Conservation (phyloP, 2,888 invertebrate genomes). For the Brassicogethes aeneus region DNA sequence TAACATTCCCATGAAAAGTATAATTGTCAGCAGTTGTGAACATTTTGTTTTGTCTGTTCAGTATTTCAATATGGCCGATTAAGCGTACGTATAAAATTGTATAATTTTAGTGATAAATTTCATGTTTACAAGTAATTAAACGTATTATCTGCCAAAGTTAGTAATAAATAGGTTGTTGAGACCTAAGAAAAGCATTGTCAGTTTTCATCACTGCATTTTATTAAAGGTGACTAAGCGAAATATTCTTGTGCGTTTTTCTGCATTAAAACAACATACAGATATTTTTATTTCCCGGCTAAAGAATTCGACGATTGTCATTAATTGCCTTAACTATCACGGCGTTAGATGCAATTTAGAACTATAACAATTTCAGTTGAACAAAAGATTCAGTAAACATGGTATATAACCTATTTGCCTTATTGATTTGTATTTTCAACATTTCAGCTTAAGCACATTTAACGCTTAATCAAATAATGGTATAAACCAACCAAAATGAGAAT, state of each 20-base stretch:
- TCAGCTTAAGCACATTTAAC: too few species aligned
- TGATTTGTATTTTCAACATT: constrained; percentile 3
- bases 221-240: constrained; percentile 10
- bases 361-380: background rate
- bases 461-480: constrained; percentile 9
- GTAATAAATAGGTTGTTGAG: constrained; percentile 10
- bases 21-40: constrained; percentile 8
- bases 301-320: background rate
- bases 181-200: too few species aligned
- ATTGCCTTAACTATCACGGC: background rate
- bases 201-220: constrained; percentile 9
- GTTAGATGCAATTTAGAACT: background rate
- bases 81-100: constrained; percentile 26
- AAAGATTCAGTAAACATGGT: background rate
- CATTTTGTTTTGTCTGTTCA: constrained; percentile 24
- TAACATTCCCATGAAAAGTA: background rate
- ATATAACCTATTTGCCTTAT: background rate
- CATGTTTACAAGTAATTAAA: background rate
- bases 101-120: constrained; percentile 10
- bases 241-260: constrained; percentile 6
- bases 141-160: background rate
- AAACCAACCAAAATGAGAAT: constrained; percentile 59
- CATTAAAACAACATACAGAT: constrained; percentile 1
- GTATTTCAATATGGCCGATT: constrained; percentile 32
- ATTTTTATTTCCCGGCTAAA: background rate